These are phyloP conservation scores for Sesamia nonagrioides DNA, from an alignment of 1,140 invertebrate genomes.

Conservation along the genomic window DNA sequence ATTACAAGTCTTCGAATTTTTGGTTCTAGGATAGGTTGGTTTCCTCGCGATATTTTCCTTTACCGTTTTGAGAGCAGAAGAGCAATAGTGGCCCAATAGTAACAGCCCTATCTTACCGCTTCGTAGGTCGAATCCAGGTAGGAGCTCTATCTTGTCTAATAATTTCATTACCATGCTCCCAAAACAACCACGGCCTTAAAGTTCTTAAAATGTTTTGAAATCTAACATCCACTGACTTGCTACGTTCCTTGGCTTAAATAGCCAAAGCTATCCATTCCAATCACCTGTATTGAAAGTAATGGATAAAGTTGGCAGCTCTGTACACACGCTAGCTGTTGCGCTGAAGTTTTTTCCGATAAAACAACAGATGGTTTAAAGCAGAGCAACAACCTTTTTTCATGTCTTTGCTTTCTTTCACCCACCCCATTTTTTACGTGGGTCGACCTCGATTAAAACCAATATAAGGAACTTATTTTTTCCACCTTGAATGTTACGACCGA, in stretches of 20 bases:
- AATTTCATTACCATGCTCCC: too few species aligned
- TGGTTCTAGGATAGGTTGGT: too few species aligned
- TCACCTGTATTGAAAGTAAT: conserved; percentile 22
- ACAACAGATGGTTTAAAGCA: not conserved
- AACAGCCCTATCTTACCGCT: too few species aligned
- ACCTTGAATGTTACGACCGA: not conserved
- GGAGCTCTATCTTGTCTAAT: too few species aligned
- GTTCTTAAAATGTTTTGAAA: conserved; percentile 6
- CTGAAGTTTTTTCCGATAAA: not conserved
- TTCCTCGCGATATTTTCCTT: too few species aligned
- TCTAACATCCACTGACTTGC: not conserved
- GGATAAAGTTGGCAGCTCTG: not conserved
- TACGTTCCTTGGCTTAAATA: not conserved
- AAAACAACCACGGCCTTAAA: not conserved
- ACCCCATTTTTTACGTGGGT: conserved; percentile 15
- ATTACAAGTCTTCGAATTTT: too few species aligned
- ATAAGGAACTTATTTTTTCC: not conserved
- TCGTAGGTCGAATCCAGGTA: too few species aligned
- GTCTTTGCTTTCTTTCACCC: conserved; percentile 19
- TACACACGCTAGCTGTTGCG: not conserved
- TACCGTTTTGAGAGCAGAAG: too few species aligned
- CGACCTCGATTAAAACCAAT: conserved; percentile 27
- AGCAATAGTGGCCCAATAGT: too few species aligned
- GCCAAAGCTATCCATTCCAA: not conserved
- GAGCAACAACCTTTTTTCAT: conserved; percentile 24